A percentile compares a stretch with the other conserved stretches of the same genome.
These are phyloP conservation scores for Cepaea hortensis DNA, from an alignment of 2,888 invertebrate genomes.

Conservation along the genomic window DNA sequence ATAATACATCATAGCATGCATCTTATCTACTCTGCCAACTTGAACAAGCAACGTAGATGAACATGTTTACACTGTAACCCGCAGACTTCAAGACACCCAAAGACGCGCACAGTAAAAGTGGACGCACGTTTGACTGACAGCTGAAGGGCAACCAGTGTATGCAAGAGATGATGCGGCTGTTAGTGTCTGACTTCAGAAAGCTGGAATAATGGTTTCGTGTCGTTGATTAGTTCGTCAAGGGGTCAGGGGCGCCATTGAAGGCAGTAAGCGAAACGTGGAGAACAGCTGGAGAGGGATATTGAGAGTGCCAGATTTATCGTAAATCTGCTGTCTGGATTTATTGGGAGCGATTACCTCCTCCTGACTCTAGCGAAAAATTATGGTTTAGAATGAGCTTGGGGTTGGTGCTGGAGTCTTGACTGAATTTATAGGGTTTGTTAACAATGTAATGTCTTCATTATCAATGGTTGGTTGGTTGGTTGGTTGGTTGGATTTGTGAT, in stretches of 20 bases:
- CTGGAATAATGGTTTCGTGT: not conserved
- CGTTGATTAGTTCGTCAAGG: conserved; percentile 13
- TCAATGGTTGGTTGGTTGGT: too few species aligned
- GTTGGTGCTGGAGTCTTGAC: too few species aligned
- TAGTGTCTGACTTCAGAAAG: not conserved
- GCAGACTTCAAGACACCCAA: not conserved
- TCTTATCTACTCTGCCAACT: too few species aligned
- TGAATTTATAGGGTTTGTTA: too few species aligned
- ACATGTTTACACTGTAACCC: not conserved
- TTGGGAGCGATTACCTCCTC: too few species aligned
- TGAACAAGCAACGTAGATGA: too few species aligned
- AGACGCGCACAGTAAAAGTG: not conserved
- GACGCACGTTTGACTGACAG: not conserved
- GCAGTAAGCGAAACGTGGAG: not conserved
- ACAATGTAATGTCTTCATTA: too few species aligned
- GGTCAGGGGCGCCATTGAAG: not conserved
- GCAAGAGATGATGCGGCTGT: not conserved
- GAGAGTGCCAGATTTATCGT: not conserved
- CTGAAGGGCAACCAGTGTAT: conserved; percentile 5
- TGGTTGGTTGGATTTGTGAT: too few species aligned
- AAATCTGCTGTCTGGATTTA: not conserved
- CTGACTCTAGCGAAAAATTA: too few species aligned
- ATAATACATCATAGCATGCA: too few species aligned
- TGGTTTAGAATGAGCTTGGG: too few species aligned
- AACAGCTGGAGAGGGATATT: not conserved